phyloP scores from a whole-genome alignment of 2,888 invertebrate genomes.

The Quadroppia sp. region DNA sequence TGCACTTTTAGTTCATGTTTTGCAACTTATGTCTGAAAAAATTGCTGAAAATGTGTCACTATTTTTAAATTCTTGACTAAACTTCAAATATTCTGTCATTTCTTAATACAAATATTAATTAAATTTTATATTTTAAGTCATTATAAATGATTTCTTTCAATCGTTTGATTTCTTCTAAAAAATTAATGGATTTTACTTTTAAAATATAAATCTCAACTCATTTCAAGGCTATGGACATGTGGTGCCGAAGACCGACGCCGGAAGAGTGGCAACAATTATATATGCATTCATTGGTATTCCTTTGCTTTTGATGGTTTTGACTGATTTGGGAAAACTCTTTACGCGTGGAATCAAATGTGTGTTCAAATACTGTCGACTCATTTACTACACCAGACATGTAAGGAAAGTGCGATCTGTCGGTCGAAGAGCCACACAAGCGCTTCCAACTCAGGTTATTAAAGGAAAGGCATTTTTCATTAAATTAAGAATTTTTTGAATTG shows the following conservation, averaged over 20 bases:
- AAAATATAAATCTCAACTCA: no score
- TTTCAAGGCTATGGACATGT: slow-evolving; percentile 89
- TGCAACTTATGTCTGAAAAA: no score
- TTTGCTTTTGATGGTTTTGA: slow-evolving; percentile 84
- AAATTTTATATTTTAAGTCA: no score
- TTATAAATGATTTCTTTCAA: no score
- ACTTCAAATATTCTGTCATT: no score
- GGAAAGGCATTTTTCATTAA: background rate
- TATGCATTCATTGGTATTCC: slow-evolving; percentile 96
- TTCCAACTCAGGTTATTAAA: slow-evolving; percentile 46
- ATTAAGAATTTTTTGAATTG: background rate
- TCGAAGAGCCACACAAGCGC: slow-evolving; percentile 44
- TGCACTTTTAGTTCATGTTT: no score
- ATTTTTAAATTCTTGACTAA: no score
- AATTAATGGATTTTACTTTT: no score
- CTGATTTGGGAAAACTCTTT: slow-evolving; percentile 90
- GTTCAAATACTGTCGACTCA: slow-evolving; percentile 58
- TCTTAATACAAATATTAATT: no score
- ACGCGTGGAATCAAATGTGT: slow-evolving; percentile 83
- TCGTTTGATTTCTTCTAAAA: no score
- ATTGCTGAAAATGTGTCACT: no score
- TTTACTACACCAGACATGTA: slow-evolving; percentile 50
- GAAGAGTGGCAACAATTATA: slow-evolving; percentile 79
- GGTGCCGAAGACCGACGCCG: slow-evolving; percentile 78
- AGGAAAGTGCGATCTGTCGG: slow-evolving; percentile 45